Evolutionary conservation across 2,888 invertebrate species (phyloP).

Genomic region (Quadroppia sp.): DNA sequence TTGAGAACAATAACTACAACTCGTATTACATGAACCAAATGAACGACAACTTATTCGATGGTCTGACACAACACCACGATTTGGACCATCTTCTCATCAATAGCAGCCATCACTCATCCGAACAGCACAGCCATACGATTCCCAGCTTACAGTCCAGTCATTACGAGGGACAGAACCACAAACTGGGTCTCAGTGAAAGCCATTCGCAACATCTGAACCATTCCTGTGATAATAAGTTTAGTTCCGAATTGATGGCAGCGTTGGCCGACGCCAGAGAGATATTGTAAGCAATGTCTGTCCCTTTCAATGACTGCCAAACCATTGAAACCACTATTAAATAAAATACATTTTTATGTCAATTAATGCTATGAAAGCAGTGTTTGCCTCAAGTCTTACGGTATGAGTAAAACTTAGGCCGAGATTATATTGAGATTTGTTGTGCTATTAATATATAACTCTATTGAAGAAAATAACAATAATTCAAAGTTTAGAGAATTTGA

Average conservation of each 20-base stretch:
- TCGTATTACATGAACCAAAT: slow-evolving; percentile 9
- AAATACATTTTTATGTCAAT: neutral
- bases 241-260: slow-evolving; percentile 47
- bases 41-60: slow-evolving; percentile 7
- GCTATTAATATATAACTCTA: neutral
- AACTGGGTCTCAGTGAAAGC: slow-evolving; percentile 37
- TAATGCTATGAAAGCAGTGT: neutral
- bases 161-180: neutral
- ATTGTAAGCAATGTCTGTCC: slow-evolving; percentile 33
- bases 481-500: neutral
- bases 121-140: slow-evolving; percentile 24
- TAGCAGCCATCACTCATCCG: slow-evolving; percentile 23
- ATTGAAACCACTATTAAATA: neutral
- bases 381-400: neutral
- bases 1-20: slow-evolving; percentile 13
- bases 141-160: neutral
- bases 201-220: slow-evolving; percentile 45
- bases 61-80: slow-evolving; percentile 4
- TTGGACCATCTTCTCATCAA: slow-evolving; percentile 1
- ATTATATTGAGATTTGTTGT: neutral
- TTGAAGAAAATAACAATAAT: no score
- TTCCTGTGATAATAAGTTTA: slow-evolving; percentile 43
- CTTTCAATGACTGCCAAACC: neutral
- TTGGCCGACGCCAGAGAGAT: slow-evolving; percentile 47
- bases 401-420: neutral